Evolutionary conservation across 2,797 vertebrate species (phyloP).

Genomic region (Acrossocheilus wenchowensis): DNA sequence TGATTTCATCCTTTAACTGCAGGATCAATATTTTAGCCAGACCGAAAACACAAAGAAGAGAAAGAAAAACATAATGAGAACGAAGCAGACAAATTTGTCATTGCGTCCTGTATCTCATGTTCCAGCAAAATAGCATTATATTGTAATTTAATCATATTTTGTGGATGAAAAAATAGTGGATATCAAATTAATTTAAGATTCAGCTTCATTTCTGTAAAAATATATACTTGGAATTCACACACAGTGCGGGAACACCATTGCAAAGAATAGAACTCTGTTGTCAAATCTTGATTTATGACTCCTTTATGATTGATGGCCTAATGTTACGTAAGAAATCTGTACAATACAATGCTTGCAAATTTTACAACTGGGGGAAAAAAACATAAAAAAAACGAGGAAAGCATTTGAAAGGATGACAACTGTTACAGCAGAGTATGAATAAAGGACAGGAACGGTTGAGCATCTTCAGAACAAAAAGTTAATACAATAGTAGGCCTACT

Average conservation of each 20-base stretch:
- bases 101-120: slow-evolving; percentile 44
- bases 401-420: neutral
- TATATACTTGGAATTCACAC: slow-evolving; percentile 53
- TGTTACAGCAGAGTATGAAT: neutral
- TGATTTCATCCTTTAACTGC: neutral
- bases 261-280: neutral
- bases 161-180: slow-evolving; percentile 23
- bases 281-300: slow-evolving; percentile 27
- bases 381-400: neutral
- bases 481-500: too few species aligned
- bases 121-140: slow-evolving; percentile 15
- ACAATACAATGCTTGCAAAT: neutral
- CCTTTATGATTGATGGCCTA: slow-evolving; percentile 1
- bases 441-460: neutral
- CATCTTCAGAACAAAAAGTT: neutral
- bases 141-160: slow-evolving; percentile 36
- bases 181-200: slow-evolving; percentile 43
- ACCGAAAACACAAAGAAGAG: neutral
- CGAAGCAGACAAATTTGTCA: slow-evolving; percentile 24
- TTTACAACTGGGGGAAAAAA: neutral
- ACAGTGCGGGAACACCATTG: neutral
- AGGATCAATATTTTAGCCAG: neutral
- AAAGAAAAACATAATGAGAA: slow-evolving; percentile 6
- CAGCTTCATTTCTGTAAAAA: slow-evolving; percentile 42
- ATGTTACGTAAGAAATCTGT: slow-evolving; percentile 5